Evolutionary conservation across 2,888 invertebrate genomes (phyloP).

Genomic region (Oxyteleia sp.): DNA sequence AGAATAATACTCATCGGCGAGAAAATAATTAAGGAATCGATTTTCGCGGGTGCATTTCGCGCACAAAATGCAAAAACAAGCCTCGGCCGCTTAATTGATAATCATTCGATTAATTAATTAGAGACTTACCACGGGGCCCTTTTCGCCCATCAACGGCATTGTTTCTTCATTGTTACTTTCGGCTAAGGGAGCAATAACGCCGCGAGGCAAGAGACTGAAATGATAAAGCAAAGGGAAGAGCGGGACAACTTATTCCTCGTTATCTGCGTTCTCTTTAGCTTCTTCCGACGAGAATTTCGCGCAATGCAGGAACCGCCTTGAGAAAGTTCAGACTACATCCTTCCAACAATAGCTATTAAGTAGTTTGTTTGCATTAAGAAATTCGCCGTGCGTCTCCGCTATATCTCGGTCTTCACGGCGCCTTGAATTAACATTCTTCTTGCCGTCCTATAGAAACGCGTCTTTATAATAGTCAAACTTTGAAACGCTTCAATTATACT

Average conservation of each 20-base stretch:
- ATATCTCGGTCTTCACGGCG: conserved; percentile 62
- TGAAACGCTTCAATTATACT: conserved; percentile 71
- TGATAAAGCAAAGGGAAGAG: conserved; percentile 60
- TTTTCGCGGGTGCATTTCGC: not conserved
- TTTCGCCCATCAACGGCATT: conserved; percentile 53
- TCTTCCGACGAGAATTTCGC: conserved; percentile 63
- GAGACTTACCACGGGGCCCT: conserved; percentile 21
- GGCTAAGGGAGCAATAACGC: conserved; percentile 56
- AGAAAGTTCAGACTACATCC: conserved; percentile 76
- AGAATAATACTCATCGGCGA: no score
- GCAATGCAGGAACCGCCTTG: conserved; percentile 66
- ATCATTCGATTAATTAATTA: conserved; percentile 58
- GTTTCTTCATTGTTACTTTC: conserved; percentile 65
- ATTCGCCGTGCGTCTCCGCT: conserved; percentile 75
- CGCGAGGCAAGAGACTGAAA: conserved; percentile 47
- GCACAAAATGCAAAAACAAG: not conserved
- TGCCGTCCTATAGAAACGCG: conserved; percentile 65
- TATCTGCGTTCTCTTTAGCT: conserved; percentile 54
- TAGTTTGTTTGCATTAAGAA: conserved; percentile 82
- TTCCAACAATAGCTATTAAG: conserved; percentile 81
- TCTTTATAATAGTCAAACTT: conserved; percentile 74
- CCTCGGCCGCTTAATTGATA: conserved; percentile 19
- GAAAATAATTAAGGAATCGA: not conserved
- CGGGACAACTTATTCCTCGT: conserved; percentile 67
- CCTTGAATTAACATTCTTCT: conserved; percentile 73